Evolutionary conservation across 2,113 vertebrate genomes (phyloP).

Genomic region (Varanus salvator): DNA sequence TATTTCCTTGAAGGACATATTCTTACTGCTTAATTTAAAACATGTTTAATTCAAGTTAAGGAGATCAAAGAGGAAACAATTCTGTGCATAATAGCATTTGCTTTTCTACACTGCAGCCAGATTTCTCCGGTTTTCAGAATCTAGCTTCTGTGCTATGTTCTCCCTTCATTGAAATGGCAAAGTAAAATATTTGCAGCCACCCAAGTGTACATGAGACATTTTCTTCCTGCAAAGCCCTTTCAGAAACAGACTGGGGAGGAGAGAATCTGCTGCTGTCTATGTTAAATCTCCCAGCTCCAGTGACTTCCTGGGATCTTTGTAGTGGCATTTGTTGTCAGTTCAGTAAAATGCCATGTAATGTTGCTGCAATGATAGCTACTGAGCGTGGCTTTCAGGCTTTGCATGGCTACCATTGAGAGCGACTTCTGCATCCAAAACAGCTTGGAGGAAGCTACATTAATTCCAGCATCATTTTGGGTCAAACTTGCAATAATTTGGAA

Average conservation of each 20-base stretch:
- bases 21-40: constrained; percentile 65
- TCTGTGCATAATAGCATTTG: background rate
- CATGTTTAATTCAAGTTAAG: constrained; percentile 66
- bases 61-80: constrained; percentile 62
- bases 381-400: background rate
- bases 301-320: background rate
- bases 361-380: background rate
- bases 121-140: too few species aligned
- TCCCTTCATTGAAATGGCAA: background rate
- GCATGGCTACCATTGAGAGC: background rate
- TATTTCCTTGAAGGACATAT: constrained; percentile 59
- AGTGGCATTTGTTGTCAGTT: rapidly evolving
- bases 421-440: background rate
- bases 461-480: background rate
- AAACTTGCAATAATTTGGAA: background rate
- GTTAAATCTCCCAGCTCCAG: rapidly evolving
- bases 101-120: constrained; percentile 10
- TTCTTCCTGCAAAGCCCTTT: background rate
- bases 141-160: background rate
- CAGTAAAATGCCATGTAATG: rapidly evolving
- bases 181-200: background rate
- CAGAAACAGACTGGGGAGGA: background rate
- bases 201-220: background rate
- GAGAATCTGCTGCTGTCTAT: rapidly evolving
- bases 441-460: background rate